These are phyloP conservation scores for Antrozous pallidus DNA, from an alignment of 2,797 vertebrate species.

Conservation along the genomic window DNA sequence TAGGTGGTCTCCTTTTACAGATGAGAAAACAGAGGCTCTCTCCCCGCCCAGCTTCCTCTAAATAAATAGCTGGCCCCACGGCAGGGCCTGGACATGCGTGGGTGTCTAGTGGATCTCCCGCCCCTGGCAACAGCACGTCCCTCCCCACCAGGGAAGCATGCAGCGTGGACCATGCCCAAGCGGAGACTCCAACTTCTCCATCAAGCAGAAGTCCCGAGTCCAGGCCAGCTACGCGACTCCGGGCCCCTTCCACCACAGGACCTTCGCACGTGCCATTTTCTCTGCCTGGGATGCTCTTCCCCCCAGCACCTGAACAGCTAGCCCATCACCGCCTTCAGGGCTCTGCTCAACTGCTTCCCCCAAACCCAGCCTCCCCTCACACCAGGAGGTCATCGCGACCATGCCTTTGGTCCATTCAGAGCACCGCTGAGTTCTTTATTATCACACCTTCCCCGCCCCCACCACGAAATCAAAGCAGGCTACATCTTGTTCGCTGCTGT, in stretches of 20 bases:
- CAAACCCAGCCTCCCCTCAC: background rate
- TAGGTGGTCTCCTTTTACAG: background rate
- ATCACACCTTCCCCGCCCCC: rapidly evolving
- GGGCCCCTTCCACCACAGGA: background rate
- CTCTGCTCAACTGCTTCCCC: background rate
- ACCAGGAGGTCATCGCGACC: background rate
- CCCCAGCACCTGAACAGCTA: background rate
- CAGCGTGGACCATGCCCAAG: background rate
- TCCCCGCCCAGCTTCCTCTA: background rate
- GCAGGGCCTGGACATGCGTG: background rate
- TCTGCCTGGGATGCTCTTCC: background rate
- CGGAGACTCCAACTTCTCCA: background rate
- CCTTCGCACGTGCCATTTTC: background rate
- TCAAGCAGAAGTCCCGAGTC: background rate
- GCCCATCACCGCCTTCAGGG: background rate
- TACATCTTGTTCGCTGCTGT: background rate
- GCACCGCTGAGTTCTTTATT: too few relatives aligned
- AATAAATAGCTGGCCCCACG: background rate
- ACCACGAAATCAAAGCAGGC: background rate
- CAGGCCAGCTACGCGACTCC: background rate
- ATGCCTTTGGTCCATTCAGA: background rate
- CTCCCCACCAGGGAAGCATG: background rate
- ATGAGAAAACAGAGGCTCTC: background rate
- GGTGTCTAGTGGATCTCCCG: background rate
- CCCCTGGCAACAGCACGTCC: background rate